Evolutionary conservation across 92 coral and sea anemone species (phyloP).

Genomic region (Heliopora coerulea): DNA sequence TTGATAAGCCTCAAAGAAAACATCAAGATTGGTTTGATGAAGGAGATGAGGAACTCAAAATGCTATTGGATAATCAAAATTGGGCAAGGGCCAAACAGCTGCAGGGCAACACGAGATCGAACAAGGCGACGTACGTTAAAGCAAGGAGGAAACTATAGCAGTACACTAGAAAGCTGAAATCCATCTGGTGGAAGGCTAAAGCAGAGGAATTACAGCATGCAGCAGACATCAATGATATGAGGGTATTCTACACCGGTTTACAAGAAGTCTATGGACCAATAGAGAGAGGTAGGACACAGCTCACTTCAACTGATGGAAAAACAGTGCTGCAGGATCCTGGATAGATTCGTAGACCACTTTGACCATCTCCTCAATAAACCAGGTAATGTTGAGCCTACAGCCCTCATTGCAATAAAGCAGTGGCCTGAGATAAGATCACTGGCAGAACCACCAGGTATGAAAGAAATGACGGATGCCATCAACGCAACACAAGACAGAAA

Average conservation of each 20-base stretch:
- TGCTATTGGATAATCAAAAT: not conserved
- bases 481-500: not conserved
- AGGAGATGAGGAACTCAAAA: not conserved
- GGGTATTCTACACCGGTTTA: constrained; percentile 30
- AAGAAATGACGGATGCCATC: not conserved
- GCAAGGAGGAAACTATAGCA: not conserved
- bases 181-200: constrained; percentile 33
- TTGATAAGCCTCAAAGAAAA: constrained; percentile 4
- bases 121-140: not conserved
- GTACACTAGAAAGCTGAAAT: constrained; percentile 26
- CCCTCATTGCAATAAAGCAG: constrained; percentile 18
- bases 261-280: constrained; percentile 42
- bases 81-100: not conserved
- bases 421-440: not conserved
- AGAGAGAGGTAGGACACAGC: not conserved
- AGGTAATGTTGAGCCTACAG: not conserved
- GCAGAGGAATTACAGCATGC: constrained; percentile 39
- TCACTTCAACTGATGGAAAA: not conserved
- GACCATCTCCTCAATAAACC: constrained; percentile 34
- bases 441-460: not conserved
- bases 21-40: constrained; percentile 47
- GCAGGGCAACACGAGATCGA: not conserved
- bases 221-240: constrained; percentile 37
- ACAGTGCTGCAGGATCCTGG: not conserved
- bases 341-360: not conserved